A percentile compares a stretch with the other conserved stretches of the same genome.
Conservation (phyloP, 1,140 invertebrate species). For the Calycopis cecrops region DNA sequence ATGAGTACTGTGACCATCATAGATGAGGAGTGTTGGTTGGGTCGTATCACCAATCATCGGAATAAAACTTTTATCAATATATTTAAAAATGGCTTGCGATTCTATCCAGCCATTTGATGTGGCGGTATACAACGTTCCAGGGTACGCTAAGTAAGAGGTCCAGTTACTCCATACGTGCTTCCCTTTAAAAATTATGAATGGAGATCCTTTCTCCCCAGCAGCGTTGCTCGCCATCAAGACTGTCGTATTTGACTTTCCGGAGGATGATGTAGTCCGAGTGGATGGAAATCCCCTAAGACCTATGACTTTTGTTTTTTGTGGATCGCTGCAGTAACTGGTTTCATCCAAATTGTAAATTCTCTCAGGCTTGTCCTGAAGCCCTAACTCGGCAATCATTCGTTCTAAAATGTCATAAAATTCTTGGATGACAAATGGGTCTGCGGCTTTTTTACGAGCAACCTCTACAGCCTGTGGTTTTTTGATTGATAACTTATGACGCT, state of each 20-base stretch:
- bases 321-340: constrained; percentile 36
- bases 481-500: constrained; percentile 39
- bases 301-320: constrained; percentile 35
- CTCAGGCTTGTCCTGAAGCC: constrained; percentile 28
- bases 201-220: constrained; percentile 27
- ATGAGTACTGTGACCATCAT: constrained; percentile 33
- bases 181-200: constrained; percentile 34
- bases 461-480: constrained; percentile 55
- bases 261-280: constrained; percentile 6
- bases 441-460: constrained; percentile 37
- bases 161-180: constrained; percentile 35
- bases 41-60: constrained; percentile 21
- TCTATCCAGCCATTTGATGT: constrained; percentile 32
- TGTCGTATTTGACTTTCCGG: constrained; percentile 18
- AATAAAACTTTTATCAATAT: constrained; percentile 26
- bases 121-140: constrained; percentile 25
- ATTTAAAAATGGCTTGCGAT: constrained; percentile 20
- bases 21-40: constrained; percentile 31
- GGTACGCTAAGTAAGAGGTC: constrained; percentile 25
- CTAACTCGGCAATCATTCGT: constrained; percentile 26
- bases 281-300: constrained; percentile 23
- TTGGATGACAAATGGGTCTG: constrained; percentile 34
- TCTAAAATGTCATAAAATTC: constrained; percentile 35
- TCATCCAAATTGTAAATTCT: constrained; percentile 44
- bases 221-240: constrained; percentile 17